A percentile compares a stretch with the other conserved stretches of the same genome.
These are phyloP conservation scores for Aplysina aerophoba DNA, from an alignment of 37 sponge, comb jelly and placozoan genomes.

Conservation along the genomic window DNA sequence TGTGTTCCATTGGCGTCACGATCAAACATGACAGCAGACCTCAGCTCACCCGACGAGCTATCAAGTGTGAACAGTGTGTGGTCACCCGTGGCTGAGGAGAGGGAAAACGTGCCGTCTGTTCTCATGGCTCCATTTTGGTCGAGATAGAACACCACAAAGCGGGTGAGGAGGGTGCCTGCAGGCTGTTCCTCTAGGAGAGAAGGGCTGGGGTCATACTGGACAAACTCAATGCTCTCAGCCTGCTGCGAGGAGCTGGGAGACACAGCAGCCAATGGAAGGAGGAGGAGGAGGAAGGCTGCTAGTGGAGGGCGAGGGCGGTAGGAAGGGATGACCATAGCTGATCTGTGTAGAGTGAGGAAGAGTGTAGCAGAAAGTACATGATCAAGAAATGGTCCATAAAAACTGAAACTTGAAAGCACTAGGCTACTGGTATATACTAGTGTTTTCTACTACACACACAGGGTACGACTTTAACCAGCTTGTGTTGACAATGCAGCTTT, in stretches of 20 bases:
- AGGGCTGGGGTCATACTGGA: background rate
- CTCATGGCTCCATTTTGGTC: background rate
- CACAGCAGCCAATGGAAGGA: no score
- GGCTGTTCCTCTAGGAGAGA: conserved; percentile 51
- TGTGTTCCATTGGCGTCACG: conserved; percentile 31
- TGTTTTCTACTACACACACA: no score
- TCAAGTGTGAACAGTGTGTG: conserved; percentile 50
- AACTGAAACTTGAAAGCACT: no score
- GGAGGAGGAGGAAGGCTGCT: no score
- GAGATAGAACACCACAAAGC: conserved; percentile 15
- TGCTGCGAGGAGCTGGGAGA: background rate
- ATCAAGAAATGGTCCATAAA: no score
- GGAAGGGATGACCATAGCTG: no score
- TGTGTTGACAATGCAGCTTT: no score
- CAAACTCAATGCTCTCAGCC: background rate
- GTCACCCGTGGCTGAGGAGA: conserved; percentile 35
- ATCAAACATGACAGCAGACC: conserved; percentile 44
- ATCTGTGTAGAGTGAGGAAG: no score
- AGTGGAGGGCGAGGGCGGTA: no score
- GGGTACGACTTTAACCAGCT: no score
- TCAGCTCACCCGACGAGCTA: conserved; percentile 19
- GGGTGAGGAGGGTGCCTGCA: conserved; percentile 22
- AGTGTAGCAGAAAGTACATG: no score
- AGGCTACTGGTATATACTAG: no score
- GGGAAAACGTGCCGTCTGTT: conserved; percentile 38